Evolutionary conservation across 1,140 invertebrate genomes (phyloP).

Genomic region (Plutomurus gul): DNA sequence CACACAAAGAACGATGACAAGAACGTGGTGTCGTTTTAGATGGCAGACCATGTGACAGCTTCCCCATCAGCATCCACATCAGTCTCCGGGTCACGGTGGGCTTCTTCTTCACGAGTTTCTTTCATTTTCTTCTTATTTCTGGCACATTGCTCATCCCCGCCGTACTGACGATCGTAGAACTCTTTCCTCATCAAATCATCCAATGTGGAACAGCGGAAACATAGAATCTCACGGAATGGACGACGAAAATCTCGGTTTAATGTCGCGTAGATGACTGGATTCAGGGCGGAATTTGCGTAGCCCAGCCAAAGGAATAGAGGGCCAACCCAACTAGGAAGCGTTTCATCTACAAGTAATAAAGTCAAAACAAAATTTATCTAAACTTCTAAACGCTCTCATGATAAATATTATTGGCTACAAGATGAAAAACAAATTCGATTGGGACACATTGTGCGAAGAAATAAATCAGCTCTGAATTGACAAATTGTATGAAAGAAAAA

Average conservation of each 20-base stretch:
- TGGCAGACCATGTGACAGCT: constrained; percentile 43
- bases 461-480: no score
- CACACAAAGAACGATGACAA: no score
- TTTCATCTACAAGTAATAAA: constrained; percentile 55
- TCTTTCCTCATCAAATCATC: constrained; percentile 91
- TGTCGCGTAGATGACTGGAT: constrained; percentile 83
- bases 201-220: constrained; percentile 82
- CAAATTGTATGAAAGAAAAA: no score
- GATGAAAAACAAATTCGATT: no score
- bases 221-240: constrained; percentile 88
- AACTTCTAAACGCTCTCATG: neutral
- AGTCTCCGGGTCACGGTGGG: constrained; percentile 40
- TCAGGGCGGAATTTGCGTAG: constrained; percentile 73
- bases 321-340: constrained; percentile 66
- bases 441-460: no score
- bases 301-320: constrained; percentile 83
- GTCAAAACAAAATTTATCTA: neutral
- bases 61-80: constrained; percentile 41
- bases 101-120: constrained; percentile 26
- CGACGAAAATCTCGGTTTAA: constrained; percentile 89
- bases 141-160: constrained; percentile 58
- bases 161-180: constrained; percentile 88
- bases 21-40: constrained; percentile 32
- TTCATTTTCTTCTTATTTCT: constrained; percentile 33
- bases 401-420: neutral